Evolutionary conservation across 1,140 invertebrate genomes (phyloP).

Genomic region (Elysia chlorotica): DNA sequence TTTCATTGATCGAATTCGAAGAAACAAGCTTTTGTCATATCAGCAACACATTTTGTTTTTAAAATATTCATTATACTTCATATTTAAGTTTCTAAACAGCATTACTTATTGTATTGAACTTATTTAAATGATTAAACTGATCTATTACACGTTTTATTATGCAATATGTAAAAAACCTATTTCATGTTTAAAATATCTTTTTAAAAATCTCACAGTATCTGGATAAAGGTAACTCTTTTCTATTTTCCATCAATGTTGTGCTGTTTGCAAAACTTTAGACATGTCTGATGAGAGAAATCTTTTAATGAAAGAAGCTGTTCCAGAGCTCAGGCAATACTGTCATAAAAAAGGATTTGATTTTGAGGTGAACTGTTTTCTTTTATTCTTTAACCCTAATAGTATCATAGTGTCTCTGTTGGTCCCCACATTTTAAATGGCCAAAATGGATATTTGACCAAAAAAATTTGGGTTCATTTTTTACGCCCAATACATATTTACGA

Average conservation of each 20-base stretch:
- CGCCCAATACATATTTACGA: not conserved
- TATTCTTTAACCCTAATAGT: not conserved
- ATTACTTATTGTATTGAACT: not conserved
- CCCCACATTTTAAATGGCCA: not conserved
- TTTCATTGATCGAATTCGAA: not conserved
- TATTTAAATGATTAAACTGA: not conserved
- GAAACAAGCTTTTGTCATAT: not conserved
- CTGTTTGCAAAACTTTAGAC: slow-evolving; percentile 32
- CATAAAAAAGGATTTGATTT: slow-evolving; percentile 40
- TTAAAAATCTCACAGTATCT: not conserved
- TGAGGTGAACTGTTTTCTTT: slow-evolving; percentile 24
- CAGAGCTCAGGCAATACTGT: slow-evolving; percentile 39
- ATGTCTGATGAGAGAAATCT: slow-evolving; percentile 42
- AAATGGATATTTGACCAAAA: not conserved
- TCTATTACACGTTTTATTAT: not conserved
- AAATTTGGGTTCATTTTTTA: not conserved
- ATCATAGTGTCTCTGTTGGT: not conserved
- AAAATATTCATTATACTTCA: not conserved
- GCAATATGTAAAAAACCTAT: not conserved
- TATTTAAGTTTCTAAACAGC: not conserved
- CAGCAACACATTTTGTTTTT: not conserved
- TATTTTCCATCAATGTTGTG: not conserved
- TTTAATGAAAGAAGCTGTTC: slow-evolving; percentile 36
- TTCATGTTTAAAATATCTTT: not conserved
- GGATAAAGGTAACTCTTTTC: not conserved